phyloP scores from a whole-genome alignment of 1,140 invertebrate species.

The Matsumurasca onukii region DNA sequence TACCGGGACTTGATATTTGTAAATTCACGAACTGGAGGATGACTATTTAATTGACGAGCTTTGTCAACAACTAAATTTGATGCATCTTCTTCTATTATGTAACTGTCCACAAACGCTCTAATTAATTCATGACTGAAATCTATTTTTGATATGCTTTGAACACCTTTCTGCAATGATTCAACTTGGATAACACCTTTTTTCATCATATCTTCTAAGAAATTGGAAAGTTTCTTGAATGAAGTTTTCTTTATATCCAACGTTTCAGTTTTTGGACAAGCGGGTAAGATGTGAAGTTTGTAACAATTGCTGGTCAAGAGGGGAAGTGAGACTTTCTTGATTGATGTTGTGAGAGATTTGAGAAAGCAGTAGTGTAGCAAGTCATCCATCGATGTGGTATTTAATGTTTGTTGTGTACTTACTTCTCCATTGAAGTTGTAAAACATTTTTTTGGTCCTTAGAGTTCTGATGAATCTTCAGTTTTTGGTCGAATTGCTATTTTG shows the following conservation, averaged over 20 bases:
- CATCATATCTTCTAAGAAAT: slow-evolving; percentile 66
- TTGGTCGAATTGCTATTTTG: too few relatives aligned
- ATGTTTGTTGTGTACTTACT: too few relatives aligned
- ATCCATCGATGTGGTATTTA: slow-evolving; percentile 64
- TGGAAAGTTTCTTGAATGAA: slow-evolving; percentile 84
- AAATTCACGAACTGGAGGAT: slow-evolving; percentile 55
- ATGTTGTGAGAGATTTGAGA: slow-evolving; percentile 70
- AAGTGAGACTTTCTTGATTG: slow-evolving; percentile 61
- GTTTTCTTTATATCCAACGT: slow-evolving; percentile 87
- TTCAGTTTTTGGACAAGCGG: slow-evolving; percentile 64
- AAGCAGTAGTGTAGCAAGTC: slow-evolving; percentile 73
- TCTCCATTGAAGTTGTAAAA: too few relatives aligned
- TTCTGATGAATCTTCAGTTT: too few relatives aligned
- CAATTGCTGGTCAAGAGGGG: slow-evolving; percentile 76
- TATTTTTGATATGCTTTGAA: slow-evolving; percentile 64
- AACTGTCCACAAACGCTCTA: slow-evolving; percentile 49
- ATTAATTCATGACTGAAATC: slow-evolving; percentile 57
- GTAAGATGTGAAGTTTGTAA: slow-evolving; percentile 76
- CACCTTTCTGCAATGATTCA: slow-evolving; percentile 57
- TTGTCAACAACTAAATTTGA: slow-evolving; percentile 42
- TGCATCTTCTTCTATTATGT: slow-evolving; percentile 46
- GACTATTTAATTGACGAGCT: slow-evolving; percentile 41
- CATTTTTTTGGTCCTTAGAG: too few relatives aligned
- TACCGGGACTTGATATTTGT: slow-evolving; percentile 71
- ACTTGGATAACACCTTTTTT: slow-evolving; percentile 55